phyloP scores from a whole-genome alignment of 2,113 vertebrate genomes.

The Miniopterus natalensis region DNA sequence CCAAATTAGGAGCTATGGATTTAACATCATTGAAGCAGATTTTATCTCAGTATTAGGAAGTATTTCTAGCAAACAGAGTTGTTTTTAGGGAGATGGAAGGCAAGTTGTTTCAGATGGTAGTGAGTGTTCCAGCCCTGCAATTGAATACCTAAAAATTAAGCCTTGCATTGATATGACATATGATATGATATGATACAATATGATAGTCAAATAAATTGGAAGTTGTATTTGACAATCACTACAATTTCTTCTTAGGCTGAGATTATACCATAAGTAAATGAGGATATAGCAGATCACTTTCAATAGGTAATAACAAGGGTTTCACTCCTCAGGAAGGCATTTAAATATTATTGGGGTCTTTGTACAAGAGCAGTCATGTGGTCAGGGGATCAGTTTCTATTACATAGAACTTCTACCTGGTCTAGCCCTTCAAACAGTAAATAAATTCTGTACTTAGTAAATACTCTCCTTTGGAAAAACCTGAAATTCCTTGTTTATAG shows the following conservation, averaged over 20 bases:
- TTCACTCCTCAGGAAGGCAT: neutral
- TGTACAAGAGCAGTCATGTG: neutral
- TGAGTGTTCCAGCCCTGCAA: neutral
- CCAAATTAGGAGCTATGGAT: neutral
- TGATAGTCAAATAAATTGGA: neutral
- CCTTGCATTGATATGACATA: neutral
- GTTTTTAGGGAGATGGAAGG: neutral
- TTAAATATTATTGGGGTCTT: neutral
- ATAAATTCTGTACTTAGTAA: neutral
- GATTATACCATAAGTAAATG: conserved; percentile 33
- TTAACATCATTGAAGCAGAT: neutral
- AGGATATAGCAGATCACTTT: neutral
- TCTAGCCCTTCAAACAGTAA: neutral
- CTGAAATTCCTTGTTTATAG: neutral
- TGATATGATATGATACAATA: neutral
- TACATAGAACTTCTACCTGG: neutral
- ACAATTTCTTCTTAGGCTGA: neutral
- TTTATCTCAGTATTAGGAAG: neutral
- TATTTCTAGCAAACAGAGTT: neutral
- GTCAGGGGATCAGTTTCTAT: neutral
- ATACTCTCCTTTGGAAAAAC: conserved; percentile 14
- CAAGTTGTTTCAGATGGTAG: neutral
- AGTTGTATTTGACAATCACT: neutral
- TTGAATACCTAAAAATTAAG: neutral
- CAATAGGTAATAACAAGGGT: neutral